phyloP scores from a whole-genome alignment of 2,113 vertebrate species.

The Psammodynastes pulverulentus region DNA sequence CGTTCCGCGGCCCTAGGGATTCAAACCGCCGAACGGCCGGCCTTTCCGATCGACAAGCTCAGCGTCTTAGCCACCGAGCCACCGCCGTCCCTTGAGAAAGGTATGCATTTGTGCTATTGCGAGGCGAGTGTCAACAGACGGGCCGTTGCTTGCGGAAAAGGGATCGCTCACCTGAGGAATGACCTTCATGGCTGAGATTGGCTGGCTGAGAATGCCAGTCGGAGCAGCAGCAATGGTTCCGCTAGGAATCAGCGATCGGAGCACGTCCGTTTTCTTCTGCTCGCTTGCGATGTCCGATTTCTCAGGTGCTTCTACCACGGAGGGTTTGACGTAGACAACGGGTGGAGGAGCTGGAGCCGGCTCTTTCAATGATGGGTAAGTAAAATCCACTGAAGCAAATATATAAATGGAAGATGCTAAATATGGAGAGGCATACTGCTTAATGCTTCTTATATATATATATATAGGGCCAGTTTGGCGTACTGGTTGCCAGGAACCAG shows the following conservation, averaged over 20 bases:
- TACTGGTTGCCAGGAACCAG: neutral
- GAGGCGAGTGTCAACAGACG: neutral
- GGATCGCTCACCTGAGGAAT: slow-evolving; percentile 81
- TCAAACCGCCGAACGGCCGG: too few relatives aligned
- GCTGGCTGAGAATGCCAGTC: slow-evolving; percentile 63
- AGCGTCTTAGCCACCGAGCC: too few relatives aligned
- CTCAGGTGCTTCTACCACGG: slow-evolving; percentile 65
- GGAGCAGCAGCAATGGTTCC: slow-evolving; percentile 49
- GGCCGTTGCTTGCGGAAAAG: neutral
- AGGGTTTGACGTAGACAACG: slow-evolving; percentile 55
- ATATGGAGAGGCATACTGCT: neutral
- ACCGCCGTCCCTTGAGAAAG: too few relatives aligned
- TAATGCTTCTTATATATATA: neutral
- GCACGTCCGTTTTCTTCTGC: slow-evolving; percentile 63
- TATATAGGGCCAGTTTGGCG: neutral
- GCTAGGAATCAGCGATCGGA: slow-evolving; percentile 29
- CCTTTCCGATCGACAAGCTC: too few relatives aligned
- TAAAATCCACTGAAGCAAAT: slow-evolving; percentile 85
- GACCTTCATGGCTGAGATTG: slow-evolving; percentile 64
- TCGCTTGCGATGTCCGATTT: slow-evolving; percentile 50
- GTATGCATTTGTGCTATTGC: neutral
- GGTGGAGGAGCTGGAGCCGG: slow-evolving; percentile 66
- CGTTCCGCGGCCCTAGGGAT: too few relatives aligned
- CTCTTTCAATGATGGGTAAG: slow-evolving; percentile 92
- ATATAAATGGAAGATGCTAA: slow-evolving; percentile 18